These are phyloP conservation scores for Nymphalis io DNA, from an alignment of 1,140 invertebrate species.

Conservation along the genomic window DNA sequence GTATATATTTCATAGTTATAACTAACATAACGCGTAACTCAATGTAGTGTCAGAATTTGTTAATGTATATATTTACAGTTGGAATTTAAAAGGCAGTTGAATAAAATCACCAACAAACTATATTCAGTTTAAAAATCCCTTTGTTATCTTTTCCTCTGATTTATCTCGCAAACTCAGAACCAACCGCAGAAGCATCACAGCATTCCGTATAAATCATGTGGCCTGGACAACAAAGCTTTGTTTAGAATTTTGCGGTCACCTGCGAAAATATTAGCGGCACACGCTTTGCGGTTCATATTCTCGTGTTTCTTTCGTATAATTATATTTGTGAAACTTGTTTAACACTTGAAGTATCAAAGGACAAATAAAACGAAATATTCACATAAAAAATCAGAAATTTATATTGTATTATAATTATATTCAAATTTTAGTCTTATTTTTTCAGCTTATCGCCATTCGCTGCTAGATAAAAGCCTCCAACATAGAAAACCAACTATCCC, in stretches of 20 bases:
- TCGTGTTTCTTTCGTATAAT: slow-evolving; percentile 17
- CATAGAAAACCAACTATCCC: no score
- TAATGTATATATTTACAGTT: no score
- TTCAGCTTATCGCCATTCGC: no score
- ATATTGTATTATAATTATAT: no score
- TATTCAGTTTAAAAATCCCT: slow-evolving; percentile 32
- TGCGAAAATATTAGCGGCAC: slow-evolving; percentile 46
- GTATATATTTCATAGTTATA: no score
- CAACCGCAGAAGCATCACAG: slow-evolving; percentile 40
- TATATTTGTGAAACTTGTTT: neutral
- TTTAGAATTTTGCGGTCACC: slow-evolving; percentile 45
- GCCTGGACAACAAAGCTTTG: slow-evolving; percentile 46
- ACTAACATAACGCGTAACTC: no score
- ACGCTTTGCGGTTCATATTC: slow-evolving; percentile 37
- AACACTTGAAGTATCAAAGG: no score
- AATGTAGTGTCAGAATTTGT: no score
- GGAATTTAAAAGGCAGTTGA: neutral
- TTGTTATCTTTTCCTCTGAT: slow-evolving; percentile 34
- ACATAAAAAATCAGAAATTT: no score
- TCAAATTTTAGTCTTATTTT: no score
- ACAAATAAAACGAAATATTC: no score
- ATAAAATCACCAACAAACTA: slow-evolving; percentile 13
- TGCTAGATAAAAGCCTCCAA: no score
- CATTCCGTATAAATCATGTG: slow-evolving; percentile 47
- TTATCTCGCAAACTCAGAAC: slow-evolving; percentile 34